These are phyloP conservation scores for Tromatobia lineatoria DNA, from an alignment of 2,888 invertebrate genomes.

Conservation along the genomic window DNA sequence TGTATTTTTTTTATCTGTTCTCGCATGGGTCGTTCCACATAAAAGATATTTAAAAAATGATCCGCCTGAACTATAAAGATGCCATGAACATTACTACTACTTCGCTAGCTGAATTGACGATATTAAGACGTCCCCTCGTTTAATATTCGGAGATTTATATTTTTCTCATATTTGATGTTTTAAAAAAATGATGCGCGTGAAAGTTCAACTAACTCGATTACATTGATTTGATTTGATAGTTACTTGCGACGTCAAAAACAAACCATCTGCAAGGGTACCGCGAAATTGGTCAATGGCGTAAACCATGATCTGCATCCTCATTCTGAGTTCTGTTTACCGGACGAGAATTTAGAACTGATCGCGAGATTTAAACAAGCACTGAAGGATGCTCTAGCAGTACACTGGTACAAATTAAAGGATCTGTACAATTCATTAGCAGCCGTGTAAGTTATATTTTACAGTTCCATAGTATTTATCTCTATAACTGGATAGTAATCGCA, in stretches of 20 bases:
- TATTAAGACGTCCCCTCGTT: no score
- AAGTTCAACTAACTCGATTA: no score
- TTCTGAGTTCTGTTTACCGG: slow-evolving; percentile 38
- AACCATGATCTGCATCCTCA: slow-evolving; percentile 31
- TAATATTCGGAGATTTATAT: no score
- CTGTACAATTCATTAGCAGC: background rate
- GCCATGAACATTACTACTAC: no score
- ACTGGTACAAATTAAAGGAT: slow-evolving; percentile 16
- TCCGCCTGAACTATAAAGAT: no score
- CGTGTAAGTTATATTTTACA: background rate
- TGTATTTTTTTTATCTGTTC: no score
- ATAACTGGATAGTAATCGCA: background rate
- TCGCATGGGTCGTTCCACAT: no score
- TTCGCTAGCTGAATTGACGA: no score
- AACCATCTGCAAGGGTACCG: slow-evolving; percentile 40
- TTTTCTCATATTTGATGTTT: no score
- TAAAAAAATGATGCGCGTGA: no score
- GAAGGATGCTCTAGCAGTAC: slow-evolving; percentile 25
- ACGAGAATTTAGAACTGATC: slow-evolving; percentile 6
- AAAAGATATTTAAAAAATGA: no score
- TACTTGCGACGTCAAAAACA: slow-evolving; percentile 45
- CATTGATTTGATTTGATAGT: slow-evolving; percentile 33
- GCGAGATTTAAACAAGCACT: slow-evolving; percentile 42
- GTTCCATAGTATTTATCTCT: no score
- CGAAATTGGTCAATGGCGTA: slow-evolving; percentile 16